Percentiles rank a stretch among this genome's conserved stretches.
phyloP scores from a whole-genome alignment of 2,797 vertebrate species.

The Aeoliscus strigatus region DNA sequence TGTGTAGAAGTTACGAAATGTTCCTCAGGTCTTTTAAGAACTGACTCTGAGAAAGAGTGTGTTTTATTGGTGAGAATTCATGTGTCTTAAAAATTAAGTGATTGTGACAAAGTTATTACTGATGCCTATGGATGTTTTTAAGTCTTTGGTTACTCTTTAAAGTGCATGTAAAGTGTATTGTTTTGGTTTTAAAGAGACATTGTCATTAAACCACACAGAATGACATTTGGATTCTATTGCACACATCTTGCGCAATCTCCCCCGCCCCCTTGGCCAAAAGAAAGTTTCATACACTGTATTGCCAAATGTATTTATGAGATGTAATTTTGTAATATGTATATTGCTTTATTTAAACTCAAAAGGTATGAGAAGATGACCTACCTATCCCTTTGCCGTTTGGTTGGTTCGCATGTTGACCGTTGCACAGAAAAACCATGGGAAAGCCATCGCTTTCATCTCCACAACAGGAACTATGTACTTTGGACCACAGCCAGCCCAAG shows the following conservation, averaged over 20 bases:
- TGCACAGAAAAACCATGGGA: conserved; percentile 45
- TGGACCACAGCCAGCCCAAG: conserved; percentile 18
- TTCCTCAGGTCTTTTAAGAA: conserved; percentile 69
- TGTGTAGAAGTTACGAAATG: conserved; percentile 53
- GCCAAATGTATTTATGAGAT: conserved; percentile 76
- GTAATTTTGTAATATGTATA: conserved; percentile 72
- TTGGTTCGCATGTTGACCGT: conserved; percentile 58
- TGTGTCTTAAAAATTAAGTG: conserved; percentile 73
- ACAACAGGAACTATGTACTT: conserved; percentile 36
- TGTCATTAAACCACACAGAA: conserved; percentile 55
- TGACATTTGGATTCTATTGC: conserved; percentile 62
- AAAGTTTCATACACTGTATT: conserved; percentile 55
- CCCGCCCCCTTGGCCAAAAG: conserved; percentile 61
- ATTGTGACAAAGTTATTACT: conserved; percentile 73
- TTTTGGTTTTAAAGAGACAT: conserved; percentile 52
- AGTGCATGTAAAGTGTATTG: conserved; percentile 66
- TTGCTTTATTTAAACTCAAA: conserved; percentile 61
- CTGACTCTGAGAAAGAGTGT: conserved; percentile 64
- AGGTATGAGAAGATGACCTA: conserved; percentile 42
- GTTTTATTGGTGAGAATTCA: conserved; percentile 65
- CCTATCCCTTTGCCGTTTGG: conserved; percentile 35
- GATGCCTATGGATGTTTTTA: conserved; percentile 70
- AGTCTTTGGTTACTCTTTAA: conserved; percentile 69
- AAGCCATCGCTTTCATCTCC: conserved; percentile 48
- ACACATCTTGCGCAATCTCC: conserved; percentile 58